These are phyloP conservation scores for Saimiri boliviensis DNA, from an alignment of 2,113 vertebrate genomes.

Conservation along the genomic window DNA sequence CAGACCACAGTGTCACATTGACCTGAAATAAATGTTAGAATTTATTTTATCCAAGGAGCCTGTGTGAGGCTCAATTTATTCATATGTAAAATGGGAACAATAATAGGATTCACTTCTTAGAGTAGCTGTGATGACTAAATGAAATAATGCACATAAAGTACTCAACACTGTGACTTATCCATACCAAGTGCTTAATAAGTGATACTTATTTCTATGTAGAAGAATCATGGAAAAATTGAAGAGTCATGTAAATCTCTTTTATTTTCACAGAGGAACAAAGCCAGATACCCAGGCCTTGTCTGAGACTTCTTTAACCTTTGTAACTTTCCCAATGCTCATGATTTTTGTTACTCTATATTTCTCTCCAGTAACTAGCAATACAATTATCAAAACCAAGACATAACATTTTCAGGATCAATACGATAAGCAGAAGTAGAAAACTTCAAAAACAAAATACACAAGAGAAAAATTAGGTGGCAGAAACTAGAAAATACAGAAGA, in stretches of 20 bases:
- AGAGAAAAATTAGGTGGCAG: not conserved
- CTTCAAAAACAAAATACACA: not conserved
- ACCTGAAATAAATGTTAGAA: not conserved
- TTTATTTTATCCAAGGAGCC: not conserved
- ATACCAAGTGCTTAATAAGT: not conserved
- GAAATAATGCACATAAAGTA: not conserved
- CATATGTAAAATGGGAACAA: not conserved
- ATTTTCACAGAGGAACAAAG: not conserved
- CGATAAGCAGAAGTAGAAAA: not conserved
- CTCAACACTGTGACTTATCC: not conserved
- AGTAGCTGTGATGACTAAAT: not conserved
- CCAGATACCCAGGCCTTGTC: not conserved
- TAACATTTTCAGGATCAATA: not conserved
- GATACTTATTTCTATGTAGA: not conserved
- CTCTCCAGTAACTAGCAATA: not conserved
- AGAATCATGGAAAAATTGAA: not conserved
- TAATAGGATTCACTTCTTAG: not conserved
- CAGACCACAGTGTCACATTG: not conserved
- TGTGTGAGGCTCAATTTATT: not conserved
- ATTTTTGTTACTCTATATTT: not conserved
- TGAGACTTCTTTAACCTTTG: constrained; percentile 12
- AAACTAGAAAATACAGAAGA: not conserved
- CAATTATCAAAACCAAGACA: not conserved
- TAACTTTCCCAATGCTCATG: not conserved
- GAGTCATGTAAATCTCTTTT: not conserved